These are phyloP conservation scores for Ellobium chinense DNA, from an alignment of 2,888 invertebrate species.

Conservation along the genomic window DNA sequence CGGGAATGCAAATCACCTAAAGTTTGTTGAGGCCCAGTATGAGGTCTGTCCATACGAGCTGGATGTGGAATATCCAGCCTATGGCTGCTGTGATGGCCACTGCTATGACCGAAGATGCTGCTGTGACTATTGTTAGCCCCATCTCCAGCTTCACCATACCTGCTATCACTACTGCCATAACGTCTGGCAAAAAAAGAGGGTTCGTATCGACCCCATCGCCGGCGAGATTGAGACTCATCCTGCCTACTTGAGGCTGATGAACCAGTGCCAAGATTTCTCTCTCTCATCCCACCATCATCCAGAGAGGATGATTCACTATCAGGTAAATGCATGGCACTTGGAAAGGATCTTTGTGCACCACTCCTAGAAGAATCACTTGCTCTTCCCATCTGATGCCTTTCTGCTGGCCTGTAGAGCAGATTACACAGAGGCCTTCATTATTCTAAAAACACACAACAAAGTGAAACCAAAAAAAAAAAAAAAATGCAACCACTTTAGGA, in stretches of 20 bases:
- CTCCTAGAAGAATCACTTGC: too few relatives aligned
- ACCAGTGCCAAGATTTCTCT: background rate
- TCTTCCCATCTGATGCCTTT: too few relatives aligned
- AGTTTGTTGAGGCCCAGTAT: too few relatives aligned
- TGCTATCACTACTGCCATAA: background rate
- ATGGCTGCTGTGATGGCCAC: background rate
- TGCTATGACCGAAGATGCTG: background rate
- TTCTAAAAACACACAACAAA: too few relatives aligned
- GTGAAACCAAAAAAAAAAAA: too few relatives aligned
- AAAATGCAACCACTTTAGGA: too few relatives aligned
- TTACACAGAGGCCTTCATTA: too few relatives aligned
- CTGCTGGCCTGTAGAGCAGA: too few relatives aligned
- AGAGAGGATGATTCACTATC: background rate
- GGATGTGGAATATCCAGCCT: too few relatives aligned
- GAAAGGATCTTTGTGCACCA: too few relatives aligned
- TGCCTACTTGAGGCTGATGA: background rate
- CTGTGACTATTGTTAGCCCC: background rate
- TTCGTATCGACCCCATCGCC: constrained; percentile 42
- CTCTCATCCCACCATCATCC: background rate
- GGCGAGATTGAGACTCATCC: constrained; percentile 1
- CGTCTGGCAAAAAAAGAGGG: constrained; percentile 32
- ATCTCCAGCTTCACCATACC: background rate
- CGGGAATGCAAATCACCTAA: background rate
- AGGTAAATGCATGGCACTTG: too few relatives aligned
- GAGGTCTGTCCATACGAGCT: too few relatives aligned